Percentiles rank a stretch among this genome's conserved stretches.
Conservation (phyloP, 2,797 vertebrate species). For the Garrulus glandarius region DNA sequence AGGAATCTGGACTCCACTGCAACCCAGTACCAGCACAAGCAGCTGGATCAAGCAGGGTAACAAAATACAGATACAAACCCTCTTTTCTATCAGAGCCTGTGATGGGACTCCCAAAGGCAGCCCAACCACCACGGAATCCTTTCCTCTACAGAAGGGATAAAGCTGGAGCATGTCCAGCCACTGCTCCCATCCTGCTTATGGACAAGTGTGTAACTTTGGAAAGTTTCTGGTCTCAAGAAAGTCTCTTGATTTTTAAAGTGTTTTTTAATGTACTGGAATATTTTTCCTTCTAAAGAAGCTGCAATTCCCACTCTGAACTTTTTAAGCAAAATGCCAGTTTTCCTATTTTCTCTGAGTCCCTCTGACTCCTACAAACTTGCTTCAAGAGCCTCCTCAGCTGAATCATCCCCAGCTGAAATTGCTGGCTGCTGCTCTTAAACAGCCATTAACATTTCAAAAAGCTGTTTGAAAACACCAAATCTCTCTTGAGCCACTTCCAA, state of each 20-base stretch:
- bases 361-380: neutral
- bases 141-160: neutral
- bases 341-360: neutral
- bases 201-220: neutral
- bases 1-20: neutral
- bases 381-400: neutral
- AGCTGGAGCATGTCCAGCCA: neutral
- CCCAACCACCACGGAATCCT: rapidly evolving
- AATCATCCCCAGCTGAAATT: slow-evolving; percentile 17
- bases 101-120: neutral
- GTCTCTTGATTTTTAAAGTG: neutral
- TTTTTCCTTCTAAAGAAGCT: neutral
- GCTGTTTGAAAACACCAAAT: slow-evolving; percentile 10
- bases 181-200: neutral
- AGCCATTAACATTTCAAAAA: slow-evolving; percentile 33
- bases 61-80: neutral
- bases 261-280: neutral
- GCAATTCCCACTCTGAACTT: neutral
- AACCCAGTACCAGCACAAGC: neutral
- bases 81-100: neutral
- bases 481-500: slow-evolving; percentile 64
- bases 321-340: neutral
- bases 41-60: neutral
- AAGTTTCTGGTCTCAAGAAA: neutral
- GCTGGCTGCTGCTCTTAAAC: neutral